Evolutionary conservation across 2,797 vertebrate species (phyloP).

Genomic region (Nannoperca obscura): DNA sequence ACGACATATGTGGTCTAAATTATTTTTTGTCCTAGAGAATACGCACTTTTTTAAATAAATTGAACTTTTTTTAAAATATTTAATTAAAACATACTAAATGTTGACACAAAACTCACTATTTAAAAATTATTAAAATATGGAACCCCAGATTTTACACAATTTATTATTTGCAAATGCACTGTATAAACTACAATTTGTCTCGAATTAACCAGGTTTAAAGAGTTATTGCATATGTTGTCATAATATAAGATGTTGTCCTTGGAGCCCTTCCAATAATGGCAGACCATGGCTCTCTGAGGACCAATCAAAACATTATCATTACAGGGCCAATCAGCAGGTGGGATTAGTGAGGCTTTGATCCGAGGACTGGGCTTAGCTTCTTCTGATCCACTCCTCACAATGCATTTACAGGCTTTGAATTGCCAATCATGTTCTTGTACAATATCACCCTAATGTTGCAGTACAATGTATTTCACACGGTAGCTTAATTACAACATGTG

Average conservation of each 20-base stretch:
- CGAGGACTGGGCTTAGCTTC: constrained; percentile 26
- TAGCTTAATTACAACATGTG: constrained; percentile 23
- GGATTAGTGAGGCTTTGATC: constrained; percentile 72
- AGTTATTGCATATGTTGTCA: constrained; percentile 11
- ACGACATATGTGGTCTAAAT: not conserved
- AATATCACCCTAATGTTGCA: not conserved
- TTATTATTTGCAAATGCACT: not conserved
- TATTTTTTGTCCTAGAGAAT: not conserved
- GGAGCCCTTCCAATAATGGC: constrained; percentile 15
- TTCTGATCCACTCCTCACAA: constrained; percentile 55
- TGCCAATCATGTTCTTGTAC: constrained; percentile 25
- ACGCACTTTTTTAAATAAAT: not conserved
- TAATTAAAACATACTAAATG: not conserved
- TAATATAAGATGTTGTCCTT: not conserved
- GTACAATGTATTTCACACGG: not conserved
- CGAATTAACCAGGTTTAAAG: not conserved
- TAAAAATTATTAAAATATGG: not conserved
- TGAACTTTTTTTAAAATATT: not conserved
- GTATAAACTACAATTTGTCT: not conserved
- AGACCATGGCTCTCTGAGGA: constrained; percentile 44
- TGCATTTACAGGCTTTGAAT: constrained; percentile 52
- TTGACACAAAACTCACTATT: not conserved
- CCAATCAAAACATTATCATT: constrained; percentile 60
- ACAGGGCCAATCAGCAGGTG: constrained; percentile 57
- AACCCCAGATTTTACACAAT: not conserved